phyloP scores from a whole-genome alignment of 2,888 invertebrate genomes.

The Germaria angustata region DNA sequence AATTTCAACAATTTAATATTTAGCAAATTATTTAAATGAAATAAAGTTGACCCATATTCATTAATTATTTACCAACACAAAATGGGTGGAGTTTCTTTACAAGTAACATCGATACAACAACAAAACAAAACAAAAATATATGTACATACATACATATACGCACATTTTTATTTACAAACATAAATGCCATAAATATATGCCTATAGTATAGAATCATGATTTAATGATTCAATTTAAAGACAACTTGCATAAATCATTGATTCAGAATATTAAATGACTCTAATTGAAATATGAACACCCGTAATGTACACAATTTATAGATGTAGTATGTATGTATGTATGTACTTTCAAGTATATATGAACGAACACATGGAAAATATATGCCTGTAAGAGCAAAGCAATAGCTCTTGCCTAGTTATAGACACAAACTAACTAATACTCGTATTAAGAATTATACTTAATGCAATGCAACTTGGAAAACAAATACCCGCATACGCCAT shows the following conservation, averaged over 20 bases:
- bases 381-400: background rate
- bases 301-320: constrained; percentile 45
- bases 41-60: constrained; percentile 39
- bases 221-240: constrained; percentile 64
- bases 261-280: constrained; percentile 57
- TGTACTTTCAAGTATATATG: background rate
- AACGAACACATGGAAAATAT: background rate
- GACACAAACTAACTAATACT: constrained; percentile 8
- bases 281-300: constrained; percentile 44
- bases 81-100: constrained; percentile 19
- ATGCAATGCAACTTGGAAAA: background rate
- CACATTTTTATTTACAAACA: background rate
- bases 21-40: background rate
- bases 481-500: constrained; percentile 39
- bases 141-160: background rate
- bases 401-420: background rate
- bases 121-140: background rate
- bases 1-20: background rate
- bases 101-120: background rate
- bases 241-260: constrained; percentile 62
- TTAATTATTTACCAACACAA: constrained; percentile 45
- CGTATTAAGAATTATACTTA: constrained; percentile 27
- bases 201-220: constrained; percentile 28
- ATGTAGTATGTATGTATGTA: background rate
- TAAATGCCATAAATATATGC: constrained; percentile 19